These are phyloP conservation scores for Hymenochirus boettgeri DNA, from an alignment of 2,113 vertebrate species.

Conservation along the genomic window DNA sequence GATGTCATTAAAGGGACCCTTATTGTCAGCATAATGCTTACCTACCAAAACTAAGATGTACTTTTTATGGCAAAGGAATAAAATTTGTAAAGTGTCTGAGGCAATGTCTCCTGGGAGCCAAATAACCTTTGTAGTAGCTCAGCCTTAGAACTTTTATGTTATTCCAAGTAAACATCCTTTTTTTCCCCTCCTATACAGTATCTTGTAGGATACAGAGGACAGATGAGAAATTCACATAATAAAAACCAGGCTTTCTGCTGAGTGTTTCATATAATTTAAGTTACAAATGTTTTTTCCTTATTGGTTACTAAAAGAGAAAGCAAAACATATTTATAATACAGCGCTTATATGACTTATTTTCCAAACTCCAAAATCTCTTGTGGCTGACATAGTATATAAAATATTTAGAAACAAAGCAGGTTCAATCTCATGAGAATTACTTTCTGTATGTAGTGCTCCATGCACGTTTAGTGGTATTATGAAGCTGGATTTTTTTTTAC, in stretches of 20 bases:
- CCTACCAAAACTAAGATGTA: constrained; percentile 53
- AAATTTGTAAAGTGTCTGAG: constrained; percentile 44
- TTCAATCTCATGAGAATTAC: no score
- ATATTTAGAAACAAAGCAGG: no score
- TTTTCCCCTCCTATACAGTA: constrained; percentile 17
- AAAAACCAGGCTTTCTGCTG: constrained; percentile 26
- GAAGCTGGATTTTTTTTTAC: no score
- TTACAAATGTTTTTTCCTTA: constrained; percentile 2
- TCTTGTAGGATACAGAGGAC: constrained; percentile 36
- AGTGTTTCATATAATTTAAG: constrained; percentile 6
- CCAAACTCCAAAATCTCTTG: no score
- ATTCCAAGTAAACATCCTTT: constrained; percentile 45
- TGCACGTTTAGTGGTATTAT: no score
- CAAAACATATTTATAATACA: neutral
- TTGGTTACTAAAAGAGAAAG: constrained; percentile 1
- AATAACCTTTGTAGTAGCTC: constrained; percentile 45
- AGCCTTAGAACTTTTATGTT: constrained; percentile 41
- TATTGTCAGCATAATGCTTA: constrained; percentile 59
- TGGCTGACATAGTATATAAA: no score
- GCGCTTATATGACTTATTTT: no score
- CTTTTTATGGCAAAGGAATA: constrained; percentile 45
- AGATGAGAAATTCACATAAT: constrained; percentile 30
- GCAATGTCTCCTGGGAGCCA: constrained; percentile 44
- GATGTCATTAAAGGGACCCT: constrained; percentile 56
- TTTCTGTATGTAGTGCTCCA: no score